A percentile compares a stretch with the other conserved stretches of the same genome.
Conservation (phyloP, 2,797 vertebrate species). For the Sebastes jordani region DNA sequence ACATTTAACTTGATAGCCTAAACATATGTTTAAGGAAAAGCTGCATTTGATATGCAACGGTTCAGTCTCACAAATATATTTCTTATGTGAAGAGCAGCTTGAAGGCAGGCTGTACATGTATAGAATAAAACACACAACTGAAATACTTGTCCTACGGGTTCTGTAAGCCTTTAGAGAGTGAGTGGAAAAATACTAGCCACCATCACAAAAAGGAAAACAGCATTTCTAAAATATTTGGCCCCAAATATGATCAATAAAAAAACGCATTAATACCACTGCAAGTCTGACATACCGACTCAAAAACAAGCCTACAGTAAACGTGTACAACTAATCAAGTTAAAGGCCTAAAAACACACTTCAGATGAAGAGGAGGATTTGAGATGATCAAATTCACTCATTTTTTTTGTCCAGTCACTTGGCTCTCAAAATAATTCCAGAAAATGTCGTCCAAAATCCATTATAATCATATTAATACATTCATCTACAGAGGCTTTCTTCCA, state of each 20-base stretch:
- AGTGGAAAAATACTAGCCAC: slow-evolving; percentile 61
- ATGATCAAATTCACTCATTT: not conserved
- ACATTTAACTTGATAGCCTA: not conserved
- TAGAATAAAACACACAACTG: slow-evolving; percentile 4
- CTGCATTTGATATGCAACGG: not conserved
- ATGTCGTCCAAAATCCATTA: not conserved
- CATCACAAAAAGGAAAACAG: not conserved
- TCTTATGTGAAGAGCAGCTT: not conserved
- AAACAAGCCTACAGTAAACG: not conserved
- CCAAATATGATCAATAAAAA: not conserved
- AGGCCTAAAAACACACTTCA: not conserved
- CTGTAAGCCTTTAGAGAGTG: slow-evolving; percentile 26
- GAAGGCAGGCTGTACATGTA: not conserved
- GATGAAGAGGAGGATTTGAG: not conserved
- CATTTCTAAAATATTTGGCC: not conserved
- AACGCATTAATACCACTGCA: not conserved
- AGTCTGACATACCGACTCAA: not conserved
- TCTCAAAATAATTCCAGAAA: not conserved
- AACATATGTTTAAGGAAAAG: not conserved
- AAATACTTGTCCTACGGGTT: slow-evolving; percentile 58
- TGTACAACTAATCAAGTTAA: slow-evolving; percentile 9
- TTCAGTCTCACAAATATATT: not conserved
- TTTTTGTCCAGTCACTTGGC: not conserved
- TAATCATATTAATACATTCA: not conserved
- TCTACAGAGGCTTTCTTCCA: not conserved